Conservation (phyloP, 2,888 invertebrate species). For the Calephelis perditalis region DNA sequence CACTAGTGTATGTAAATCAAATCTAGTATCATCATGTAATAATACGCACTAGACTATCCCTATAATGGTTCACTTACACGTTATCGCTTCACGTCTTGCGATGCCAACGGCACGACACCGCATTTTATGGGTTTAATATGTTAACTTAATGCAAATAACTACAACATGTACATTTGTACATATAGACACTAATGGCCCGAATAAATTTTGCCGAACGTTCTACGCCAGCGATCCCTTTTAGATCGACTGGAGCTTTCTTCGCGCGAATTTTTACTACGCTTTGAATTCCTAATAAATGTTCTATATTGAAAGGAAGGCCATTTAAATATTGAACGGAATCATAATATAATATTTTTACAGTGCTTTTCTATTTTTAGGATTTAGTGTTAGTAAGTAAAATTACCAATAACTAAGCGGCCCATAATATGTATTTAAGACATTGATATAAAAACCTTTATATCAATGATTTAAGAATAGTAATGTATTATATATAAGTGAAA, state of each 20-base stretch:
- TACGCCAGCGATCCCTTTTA: slow-evolving; percentile 28
- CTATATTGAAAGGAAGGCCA: no score
- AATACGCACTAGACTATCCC: background rate
- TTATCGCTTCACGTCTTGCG: slow-evolving; percentile 40
- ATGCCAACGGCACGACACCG: slow-evolving; percentile 52
- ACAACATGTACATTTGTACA: slow-evolving; percentile 41
- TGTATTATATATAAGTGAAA: no score
- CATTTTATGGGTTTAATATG: slow-evolving; percentile 60
- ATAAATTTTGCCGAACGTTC: slow-evolving; percentile 39
- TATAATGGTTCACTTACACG: slow-evolving; percentile 32
- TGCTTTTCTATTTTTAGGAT: no score
- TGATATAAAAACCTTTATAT: no score
- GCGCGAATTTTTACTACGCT: slow-evolving; percentile 12
- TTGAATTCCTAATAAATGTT: slow-evolving; percentile 6
- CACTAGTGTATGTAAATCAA: no score
- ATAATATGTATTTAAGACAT: no score
- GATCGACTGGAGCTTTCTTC: slow-evolving; percentile 26
- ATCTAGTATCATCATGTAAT: no score
- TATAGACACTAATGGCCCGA: slow-evolving; percentile 38
- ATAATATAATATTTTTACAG: no score
- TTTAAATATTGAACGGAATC: no score
- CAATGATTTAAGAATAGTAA: no score
- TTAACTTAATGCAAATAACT: slow-evolving; percentile 64
- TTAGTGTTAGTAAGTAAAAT: no score
- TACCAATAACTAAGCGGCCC: no score